Base-by-base conservation (phyloP, 2,113 vertebrate species). In the Urocolius indicus region DNA sequence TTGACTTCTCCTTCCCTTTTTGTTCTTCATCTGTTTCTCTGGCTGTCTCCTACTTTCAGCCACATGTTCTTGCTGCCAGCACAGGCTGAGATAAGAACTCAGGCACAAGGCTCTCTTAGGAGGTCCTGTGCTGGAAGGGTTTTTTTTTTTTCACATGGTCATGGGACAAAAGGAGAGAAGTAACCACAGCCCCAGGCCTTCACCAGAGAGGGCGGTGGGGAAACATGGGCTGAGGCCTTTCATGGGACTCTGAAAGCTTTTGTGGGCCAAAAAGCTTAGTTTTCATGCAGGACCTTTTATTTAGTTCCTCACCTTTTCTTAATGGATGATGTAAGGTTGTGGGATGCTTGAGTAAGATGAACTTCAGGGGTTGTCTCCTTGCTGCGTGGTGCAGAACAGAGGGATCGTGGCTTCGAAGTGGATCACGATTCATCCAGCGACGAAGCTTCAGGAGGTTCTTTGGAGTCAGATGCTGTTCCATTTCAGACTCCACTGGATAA, bases 331-430 rank as follows among this genome's bases (percentile, higher is more conserved):
- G 16, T 57, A 27, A 0, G 4, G 0, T 10, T 0, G 0, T 30
- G 14, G 61, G 48, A 13, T 0, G 4, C 16, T 10, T 16, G 66
- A 12, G 8, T 18, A 22, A 30, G 16, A 7, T 48, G 62, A 30
- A 23, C 0, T 0, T 27, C 20, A 58, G 38, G 54, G 45, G 4
- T 12, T 22, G 51, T 43, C 46, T 67, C 41, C 10, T 80, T 89
- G 87, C n/a, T 4, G 11, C 27, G 65, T 82, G 77, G 69, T 91
- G 30, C 96, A 99, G 99, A 94, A 54, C 96, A 98, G 78, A 99
- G 23, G 80, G 99, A 99, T 96, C 97, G 8, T 2, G 99, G 99
- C 46, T 98, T 98, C 82, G 69, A 98, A 51, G 98, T 99, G 89
- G 98, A 98, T 8, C 97, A 94, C 0, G 81, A 96, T 17, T 75